Evolutionary conservation across 2,113 vertebrate genomes (phyloP).

Genomic region (Antigone vipio): DNA sequence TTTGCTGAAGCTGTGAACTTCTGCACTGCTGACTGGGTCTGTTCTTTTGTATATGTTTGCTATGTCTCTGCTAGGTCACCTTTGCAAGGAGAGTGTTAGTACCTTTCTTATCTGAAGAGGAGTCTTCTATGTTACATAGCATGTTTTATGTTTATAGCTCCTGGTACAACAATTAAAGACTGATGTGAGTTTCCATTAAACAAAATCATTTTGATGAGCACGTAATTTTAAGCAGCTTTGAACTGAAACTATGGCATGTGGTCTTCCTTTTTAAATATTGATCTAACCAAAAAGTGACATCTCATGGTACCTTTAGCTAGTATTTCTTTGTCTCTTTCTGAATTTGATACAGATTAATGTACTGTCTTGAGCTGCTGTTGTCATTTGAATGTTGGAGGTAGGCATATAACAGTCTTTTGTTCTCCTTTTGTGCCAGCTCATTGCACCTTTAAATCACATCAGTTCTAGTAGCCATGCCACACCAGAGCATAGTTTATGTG

Average conservation of each 20-base stretch:
- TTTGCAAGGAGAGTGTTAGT: background rate
- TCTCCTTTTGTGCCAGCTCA: background rate
- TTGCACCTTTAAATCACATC: background rate
- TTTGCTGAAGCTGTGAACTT: conserved; percentile 99
- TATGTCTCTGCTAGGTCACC: conserved; percentile 11
- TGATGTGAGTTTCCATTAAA: background rate
- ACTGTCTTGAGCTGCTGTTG: background rate
- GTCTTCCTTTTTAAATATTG: background rate
- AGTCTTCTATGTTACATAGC: background rate
- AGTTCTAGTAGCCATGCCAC: background rate
- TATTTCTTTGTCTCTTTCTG: background rate
- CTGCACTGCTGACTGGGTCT: conserved; percentile 98
- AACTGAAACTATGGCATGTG: background rate
- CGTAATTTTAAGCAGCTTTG: background rate
- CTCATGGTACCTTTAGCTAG: background rate
- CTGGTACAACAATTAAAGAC: background rate
- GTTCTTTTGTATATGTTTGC: conserved; percentile 60
- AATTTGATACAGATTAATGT: background rate
- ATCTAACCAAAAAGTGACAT: background rate
- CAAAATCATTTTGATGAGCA: background rate
- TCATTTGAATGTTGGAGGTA: background rate
- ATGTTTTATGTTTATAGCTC: background rate
- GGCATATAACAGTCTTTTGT: background rate
- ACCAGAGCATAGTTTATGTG: background rate
- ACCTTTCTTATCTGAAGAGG: background rate